These are phyloP conservation scores for Lasioglossum albipes DNA, from an alignment of 1,140 invertebrate species.

Conservation along the genomic window DNA sequence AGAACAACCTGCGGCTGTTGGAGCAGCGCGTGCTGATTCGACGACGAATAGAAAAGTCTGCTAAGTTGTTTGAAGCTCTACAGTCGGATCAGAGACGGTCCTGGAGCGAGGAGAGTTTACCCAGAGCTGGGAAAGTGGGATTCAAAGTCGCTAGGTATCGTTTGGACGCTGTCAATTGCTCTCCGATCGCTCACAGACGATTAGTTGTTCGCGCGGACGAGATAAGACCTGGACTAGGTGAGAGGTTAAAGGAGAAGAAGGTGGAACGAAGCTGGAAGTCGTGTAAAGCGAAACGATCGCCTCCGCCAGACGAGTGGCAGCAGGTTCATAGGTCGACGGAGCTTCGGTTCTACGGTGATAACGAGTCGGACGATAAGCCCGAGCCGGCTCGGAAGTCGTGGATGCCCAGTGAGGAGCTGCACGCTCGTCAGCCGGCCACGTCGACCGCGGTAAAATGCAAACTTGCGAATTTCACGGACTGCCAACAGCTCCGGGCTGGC, in stretches of 20 bases:
- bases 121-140: background rate
- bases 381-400: conserved; percentile 1
- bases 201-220: background rate
- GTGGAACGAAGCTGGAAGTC: background rate
- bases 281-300: conserved; percentile 69
- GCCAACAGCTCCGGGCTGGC: conserved; percentile 35
- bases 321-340: conserved; percentile 49
- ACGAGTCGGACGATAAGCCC: conserved; percentile 65
- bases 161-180: background rate
- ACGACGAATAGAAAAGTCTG: conserved; percentile 33
- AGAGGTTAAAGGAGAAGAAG: no score
- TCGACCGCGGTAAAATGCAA: conserved; percentile 56
- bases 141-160: background rate
- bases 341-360: conserved; percentile 53
- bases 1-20: conserved; percentile 59
- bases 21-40: conserved; percentile 44
- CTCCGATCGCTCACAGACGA: conserved; percentile 16
- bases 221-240: conserved; percentile 6
- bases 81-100: background rate
- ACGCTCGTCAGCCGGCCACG: conserved; percentile 33
- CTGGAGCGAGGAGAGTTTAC: conserved; percentile 40
- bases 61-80: conserved; percentile 2
- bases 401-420: conserved; percentile 8
- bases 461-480: conserved; percentile 56
- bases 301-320: conserved; percentile 57